Base-by-base conservation (phyloP, 2,888 invertebrate genomes). In the Entomobrya proxima region DNA sequence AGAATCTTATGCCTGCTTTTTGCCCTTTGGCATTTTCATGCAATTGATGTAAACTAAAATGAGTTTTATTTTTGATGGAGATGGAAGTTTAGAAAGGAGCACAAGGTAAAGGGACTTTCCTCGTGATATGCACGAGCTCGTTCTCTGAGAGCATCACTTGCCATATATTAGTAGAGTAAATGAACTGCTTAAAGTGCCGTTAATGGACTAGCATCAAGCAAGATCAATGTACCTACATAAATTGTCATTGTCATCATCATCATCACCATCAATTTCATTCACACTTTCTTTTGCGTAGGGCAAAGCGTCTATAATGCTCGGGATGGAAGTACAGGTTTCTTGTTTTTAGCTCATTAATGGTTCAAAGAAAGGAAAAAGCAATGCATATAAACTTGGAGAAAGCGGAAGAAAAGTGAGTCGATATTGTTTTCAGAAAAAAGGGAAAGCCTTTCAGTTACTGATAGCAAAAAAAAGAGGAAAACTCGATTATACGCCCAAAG, bases 281-380 rank as follows among this genome's bases (percentile, higher is more conserved):
- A 6, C 58, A 58, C 30, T 58, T 58, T 58, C 18, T 2, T 15
- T 30, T 27, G 0, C 4, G 13, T 30, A 15, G 58, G 30, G 15
- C 27, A 58, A n/a, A 27, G 5, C 27, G 30, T 58, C 55, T 55
- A 24, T 58, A 15, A 24, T n/a, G n/a, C n/a, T n/a, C 13, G 30
- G 24, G 15, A 30, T 30, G 3, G 24, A 58, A 58, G 30, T 30
- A 58, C 58, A 58, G 24, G 30, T 11, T 64, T 18, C 32, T 27
- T 64, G 35, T 64, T 64, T 61, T 64, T 64, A 64, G 58, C 35
- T 64, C 30, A 64, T 64, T 35, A 64, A 64, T 35, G 61, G 32
- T 15, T 2, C 35, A 32, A 64, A 35, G 6, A 35, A 32, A 35
- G 18, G 50, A 58, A 30, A 58, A 21, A 58, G 30, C 13, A 6